Base-by-base conservation (phyloP, 2,888 invertebrate species). In the Salpingus planirostris region DNA sequence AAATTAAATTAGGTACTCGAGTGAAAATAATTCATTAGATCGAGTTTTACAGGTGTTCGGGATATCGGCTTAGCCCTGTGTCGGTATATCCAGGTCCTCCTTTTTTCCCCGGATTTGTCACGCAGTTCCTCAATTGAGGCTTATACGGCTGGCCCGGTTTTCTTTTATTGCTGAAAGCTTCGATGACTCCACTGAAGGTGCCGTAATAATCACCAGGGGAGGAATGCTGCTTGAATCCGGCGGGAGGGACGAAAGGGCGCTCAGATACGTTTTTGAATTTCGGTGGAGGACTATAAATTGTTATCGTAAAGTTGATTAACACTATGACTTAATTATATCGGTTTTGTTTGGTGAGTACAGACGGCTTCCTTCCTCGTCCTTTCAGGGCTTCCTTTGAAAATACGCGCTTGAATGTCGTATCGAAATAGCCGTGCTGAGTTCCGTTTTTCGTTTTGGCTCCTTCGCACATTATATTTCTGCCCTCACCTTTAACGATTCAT, bases 141-240 rank as follows among this genome's bases (percentile, higher is more conserved):
- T 18, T 35, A 32, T 33, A 43, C 26, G 32, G 42, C 21, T 40
- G 50, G 36, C 37, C 35, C 28, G 27, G 36, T 22, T 11, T 42
- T 15, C 33, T 40, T 43, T 33, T 45, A 4, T 40, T 43, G 21
- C 58, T 50, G 35, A 49, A 65, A 39, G 55, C 60, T 46, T 48
- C 60, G 14, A 50, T 54, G 36, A 36, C 58, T 30, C 54, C 58
- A 43, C 45, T 52, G 51, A 58, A 73, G 49, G 70, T 69, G 8
- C 73, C 73, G 40, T 64, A 66, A 50, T 65, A 67, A 47, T 73
- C 73, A 10, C 71, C 73, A 1, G 71, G 68, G 5, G 67, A 62
- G 2, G 69, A 60, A 42, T 69, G 69, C 28, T 52, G 49, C 48
- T 73, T 70, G 1, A 60, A 40, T 2, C 55, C 51, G 3, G 62